Evolutionary conservation across 1,140 invertebrate species (phyloP).

Genomic region (Drosophila lini): DNA sequence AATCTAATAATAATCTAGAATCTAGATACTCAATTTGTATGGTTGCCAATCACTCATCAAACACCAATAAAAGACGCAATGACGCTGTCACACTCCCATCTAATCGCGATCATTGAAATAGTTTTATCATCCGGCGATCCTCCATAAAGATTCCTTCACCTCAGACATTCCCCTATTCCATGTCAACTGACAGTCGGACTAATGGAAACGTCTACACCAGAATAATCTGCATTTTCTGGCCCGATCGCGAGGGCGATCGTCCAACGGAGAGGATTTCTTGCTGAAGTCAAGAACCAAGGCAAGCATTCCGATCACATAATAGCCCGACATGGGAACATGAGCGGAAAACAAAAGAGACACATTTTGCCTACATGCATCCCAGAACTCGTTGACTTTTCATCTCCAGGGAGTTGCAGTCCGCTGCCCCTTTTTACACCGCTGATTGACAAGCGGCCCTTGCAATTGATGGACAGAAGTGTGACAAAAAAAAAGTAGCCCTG

Average conservation of each 20-base stretch:
- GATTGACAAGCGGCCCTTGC: slow-evolving; percentile 62
- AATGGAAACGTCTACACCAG: slow-evolving; percentile 36
- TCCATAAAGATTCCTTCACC: slow-evolving; percentile 1
- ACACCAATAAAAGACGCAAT: not conserved
- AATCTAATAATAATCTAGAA: not conserved
- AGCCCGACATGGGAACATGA: slow-evolving; percentile 19
- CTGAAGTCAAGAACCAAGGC: slow-evolving; percentile 1
- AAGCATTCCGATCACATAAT: slow-evolving; percentile 47
- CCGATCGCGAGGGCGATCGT: slow-evolving; percentile 14
- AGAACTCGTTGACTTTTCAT: slow-evolving; percentile 50
- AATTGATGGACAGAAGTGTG: slow-evolving; percentile 64
- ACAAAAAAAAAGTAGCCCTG: slow-evolving; percentile 48
- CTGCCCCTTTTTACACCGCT: slow-evolving; percentile 12
- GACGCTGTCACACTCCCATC: slow-evolving; percentile 10
- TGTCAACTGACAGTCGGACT: slow-evolving; percentile 51
- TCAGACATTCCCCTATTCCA: slow-evolving; percentile 21
- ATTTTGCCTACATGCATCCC: slow-evolving; percentile 48
- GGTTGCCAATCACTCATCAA: slow-evolving; percentile 3
- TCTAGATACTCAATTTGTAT: not conserved
- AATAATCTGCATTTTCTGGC: slow-evolving; percentile 30
- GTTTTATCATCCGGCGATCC: slow-evolving; percentile 14
- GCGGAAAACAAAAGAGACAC: slow-evolving; percentile 25
- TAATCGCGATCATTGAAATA: slow-evolving; percentile 22
- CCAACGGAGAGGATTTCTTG: not conserved
- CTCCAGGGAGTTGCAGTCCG: slow-evolving; percentile 24